Conservation (phyloP, 2,888 invertebrate species). For the Hermaeophaga mercurialis region DNA sequence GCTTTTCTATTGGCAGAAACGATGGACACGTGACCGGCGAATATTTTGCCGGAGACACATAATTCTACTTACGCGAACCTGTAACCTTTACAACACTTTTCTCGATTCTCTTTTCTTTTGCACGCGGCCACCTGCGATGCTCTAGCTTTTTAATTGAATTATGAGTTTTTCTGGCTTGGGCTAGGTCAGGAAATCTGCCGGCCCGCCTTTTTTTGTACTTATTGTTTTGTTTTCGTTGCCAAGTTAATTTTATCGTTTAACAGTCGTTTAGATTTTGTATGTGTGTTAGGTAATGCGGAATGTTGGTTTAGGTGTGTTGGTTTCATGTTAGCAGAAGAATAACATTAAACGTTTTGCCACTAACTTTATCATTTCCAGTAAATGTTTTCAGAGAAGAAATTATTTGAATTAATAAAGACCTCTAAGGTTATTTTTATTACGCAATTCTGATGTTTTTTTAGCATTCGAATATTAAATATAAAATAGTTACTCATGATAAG, state of each 20-base stretch:
- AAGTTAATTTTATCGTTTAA: background rate
- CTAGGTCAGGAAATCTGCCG: slow-evolving; percentile 40
- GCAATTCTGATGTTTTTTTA: background rate
- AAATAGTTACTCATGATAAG: too few species aligned
- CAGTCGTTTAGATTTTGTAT: background rate
- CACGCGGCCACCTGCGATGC: slow-evolving; percentile 36
- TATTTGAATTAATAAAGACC: background rate
- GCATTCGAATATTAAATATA: too few species aligned
- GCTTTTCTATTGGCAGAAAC: slow-evolving; percentile 40
- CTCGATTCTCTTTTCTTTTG: slow-evolving; percentile 40
- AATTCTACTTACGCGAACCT: slow-evolving; percentile 25
- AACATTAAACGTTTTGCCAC: background rate
- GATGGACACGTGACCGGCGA: slow-evolving; percentile 38
- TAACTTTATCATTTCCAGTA: background rate
- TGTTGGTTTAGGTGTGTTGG: background rate
- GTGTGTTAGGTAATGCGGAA: background rate
- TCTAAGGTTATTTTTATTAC: background rate
- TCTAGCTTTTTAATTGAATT: slow-evolving; percentile 48
- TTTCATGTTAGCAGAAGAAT: background rate
- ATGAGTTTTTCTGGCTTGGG: slow-evolving; percentile 47
- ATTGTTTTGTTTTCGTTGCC: background rate
- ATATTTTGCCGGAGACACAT: slow-evolving; percentile 32
- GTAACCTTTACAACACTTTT: slow-evolving; percentile 35
- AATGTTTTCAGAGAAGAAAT: background rate
- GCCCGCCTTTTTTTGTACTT: background rate